Percentiles rank a stretch among this genome's conserved stretches.
These are phyloP conservation scores for Chironomus tepperi DNA, from an alignment of 1,140 invertebrate genomes.

Conservation along the genomic window DNA sequence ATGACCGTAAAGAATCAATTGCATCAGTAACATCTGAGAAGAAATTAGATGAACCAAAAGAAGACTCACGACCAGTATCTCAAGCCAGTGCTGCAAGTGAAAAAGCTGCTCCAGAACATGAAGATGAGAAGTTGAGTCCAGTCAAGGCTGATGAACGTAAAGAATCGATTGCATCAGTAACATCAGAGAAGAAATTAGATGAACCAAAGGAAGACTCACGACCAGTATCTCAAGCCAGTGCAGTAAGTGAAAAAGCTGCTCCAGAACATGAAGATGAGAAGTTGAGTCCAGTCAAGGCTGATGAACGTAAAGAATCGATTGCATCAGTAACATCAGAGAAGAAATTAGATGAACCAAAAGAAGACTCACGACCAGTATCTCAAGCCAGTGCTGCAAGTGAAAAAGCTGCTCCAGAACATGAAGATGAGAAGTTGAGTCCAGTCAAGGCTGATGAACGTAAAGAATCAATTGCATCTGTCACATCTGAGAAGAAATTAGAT, in stretches of 20 bases:
- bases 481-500: background rate
- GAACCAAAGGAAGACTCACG: slow-evolving; percentile 17
- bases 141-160: slow-evolving; percentile 13
- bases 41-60: background rate
- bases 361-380: slow-evolving; percentile 16
- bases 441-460: background rate
- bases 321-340: slow-evolving; percentile 17
- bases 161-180: background rate
- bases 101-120: background rate
- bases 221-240: slow-evolving; percentile 28
- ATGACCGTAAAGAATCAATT: background rate
- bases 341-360: background rate
- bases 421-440: background rate
- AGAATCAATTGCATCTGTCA: background rate
- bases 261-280: too few species aligned
- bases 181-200: slow-evolving; percentile 28
- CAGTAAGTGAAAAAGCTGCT: slow-evolving; percentile 18
- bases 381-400: background rate
- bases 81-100: background rate
- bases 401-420: background rate
- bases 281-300: too few species aligned
- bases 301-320: too few species aligned
- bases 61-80: background rate
- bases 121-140: too few species aligned
- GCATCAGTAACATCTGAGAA: slow-evolving; percentile 12